phyloP scores from a whole-genome alignment of 2,113 vertebrate species.

The Phainopepla nitens region DNA sequence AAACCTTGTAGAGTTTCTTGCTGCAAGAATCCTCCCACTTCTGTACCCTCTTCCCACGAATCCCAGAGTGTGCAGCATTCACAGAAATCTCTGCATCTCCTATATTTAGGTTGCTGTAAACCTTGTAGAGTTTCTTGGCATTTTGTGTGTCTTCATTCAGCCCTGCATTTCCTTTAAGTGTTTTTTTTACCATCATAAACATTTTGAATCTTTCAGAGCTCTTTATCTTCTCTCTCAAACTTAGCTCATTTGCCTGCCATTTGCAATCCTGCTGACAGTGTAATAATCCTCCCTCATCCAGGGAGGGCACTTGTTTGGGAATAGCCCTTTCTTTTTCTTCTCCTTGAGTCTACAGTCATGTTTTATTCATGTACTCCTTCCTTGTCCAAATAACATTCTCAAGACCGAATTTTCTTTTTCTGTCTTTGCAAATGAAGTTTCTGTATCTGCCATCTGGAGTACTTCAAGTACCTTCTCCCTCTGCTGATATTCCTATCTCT shows the following conservation, averaged over 20 bases:
- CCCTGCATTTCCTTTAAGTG: not conserved
- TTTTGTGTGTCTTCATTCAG: not conserved
- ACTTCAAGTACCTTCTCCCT: not conserved
- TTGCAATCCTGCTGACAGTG: not conserved
- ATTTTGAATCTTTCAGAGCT: not conserved
- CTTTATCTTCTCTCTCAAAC: not conserved
- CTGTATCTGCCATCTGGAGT: not conserved
- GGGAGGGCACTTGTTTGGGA: not conserved
- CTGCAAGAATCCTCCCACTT: not conserved
- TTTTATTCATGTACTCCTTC: conserved; percentile 2
- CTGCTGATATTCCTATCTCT: not conserved
- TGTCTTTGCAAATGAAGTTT: not conserved
- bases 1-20: not conserved
- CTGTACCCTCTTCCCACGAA: not conserved
- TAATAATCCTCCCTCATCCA: not conserved
- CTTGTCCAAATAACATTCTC: conserved; percentile 18
- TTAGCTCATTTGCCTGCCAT: not conserved
- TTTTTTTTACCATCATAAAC: not conserved
- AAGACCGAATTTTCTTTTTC: not conserved
- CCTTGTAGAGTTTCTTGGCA: not conserved
- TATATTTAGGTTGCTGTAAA: not conserved
- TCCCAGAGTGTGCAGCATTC: accelerated
- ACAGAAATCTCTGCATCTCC: not conserved
- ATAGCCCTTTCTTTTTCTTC: not conserved
- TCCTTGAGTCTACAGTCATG: not conserved